A percentile compares a stretch with the other conserved stretches of the same genome.
phyloP scores from a whole-genome alignment of 2,113 vertebrate species.

The Morone chrysops region DNA sequence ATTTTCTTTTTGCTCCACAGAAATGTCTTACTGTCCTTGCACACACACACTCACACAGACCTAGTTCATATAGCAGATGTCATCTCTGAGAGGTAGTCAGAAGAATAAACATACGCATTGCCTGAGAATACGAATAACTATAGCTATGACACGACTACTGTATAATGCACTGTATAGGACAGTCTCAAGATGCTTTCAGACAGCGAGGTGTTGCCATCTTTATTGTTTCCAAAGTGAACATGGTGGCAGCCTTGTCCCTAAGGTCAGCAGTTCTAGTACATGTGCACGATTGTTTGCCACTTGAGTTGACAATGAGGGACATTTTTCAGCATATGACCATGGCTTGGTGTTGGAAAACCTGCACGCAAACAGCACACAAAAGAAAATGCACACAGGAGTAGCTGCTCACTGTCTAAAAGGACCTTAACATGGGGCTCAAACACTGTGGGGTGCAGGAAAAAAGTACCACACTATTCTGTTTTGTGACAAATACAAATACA shows the following conservation, averaged over 20 bases:
- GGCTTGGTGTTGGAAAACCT: no score
- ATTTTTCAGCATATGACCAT: not conserved
- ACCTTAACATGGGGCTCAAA: not conserved
- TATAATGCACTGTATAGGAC: not conserved
- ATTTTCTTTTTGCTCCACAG: not conserved
- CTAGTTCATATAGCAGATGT: not conserved
- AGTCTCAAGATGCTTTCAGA: not conserved
- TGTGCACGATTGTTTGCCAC: not conserved
- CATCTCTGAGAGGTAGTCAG: not conserved
- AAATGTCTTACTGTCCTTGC: not conserved
- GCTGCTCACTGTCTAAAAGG: not conserved
- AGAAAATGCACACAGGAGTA: no score
- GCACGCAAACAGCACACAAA: not conserved
- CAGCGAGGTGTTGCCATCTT: not conserved
- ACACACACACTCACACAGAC: not conserved
- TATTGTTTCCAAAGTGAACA: not conserved
- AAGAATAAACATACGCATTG: not conserved
- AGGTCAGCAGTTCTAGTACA: not conserved
- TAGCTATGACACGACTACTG: not conserved
- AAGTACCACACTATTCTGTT: no score
- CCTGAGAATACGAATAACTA: not conserved
- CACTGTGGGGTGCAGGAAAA: not conserved
- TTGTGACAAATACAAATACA: no score
- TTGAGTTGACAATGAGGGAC: not conserved
- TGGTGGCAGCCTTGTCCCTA: not conserved